Evolutionary conservation across 2,888 invertebrate species (phyloP), one percentile per base, ranked within the genome.

Genomic region (Eurois occulta): DNA sequence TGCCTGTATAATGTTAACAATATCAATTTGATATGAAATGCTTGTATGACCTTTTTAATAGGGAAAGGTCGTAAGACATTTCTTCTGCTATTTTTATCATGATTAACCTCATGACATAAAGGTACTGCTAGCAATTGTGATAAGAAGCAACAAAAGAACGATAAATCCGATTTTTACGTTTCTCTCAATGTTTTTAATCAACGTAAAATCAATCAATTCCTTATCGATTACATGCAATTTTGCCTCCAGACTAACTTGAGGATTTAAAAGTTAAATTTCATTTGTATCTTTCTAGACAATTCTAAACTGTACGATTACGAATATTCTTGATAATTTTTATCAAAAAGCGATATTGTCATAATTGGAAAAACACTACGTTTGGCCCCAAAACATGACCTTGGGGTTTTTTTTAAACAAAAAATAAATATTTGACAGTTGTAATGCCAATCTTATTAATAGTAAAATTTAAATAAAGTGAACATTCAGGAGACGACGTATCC

Each of bases 141-240:
- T 83, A 86, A 73, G 24, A 32, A 64, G 60, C 55, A 55, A 83
- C 66, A 75, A 74, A 76, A n/a, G 38, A 64, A 41, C 41, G 18
- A 65, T 79, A 83, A 74, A 67, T 11, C 66, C 5, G 21, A 13
- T 38, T 35, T 74, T 71, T 55, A 72, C 55, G 66, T 32, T 64
- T 60, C 38, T 55, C 52, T 58, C 38, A 16, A 13, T 28, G 58
- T 78, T 78, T 83, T 84, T 66, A 75, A 84, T 83, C 52, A 86
- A 32, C 28, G 38, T 67, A 46, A 43, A 70, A 65, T 16, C 62
- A 65, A 78, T 81, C 52, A 62, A 66, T 68, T 69, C 52, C 28
- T 24, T 66, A 43, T 35, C 32, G 41, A 74, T 62, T 71, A 21
- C 52, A 43, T 64, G 4, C 35, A 3, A 38, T 35, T 70, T 55